Base-by-base conservation (phyloP, 2,888 invertebrate species). In the Leucoma salicis region DNA sequence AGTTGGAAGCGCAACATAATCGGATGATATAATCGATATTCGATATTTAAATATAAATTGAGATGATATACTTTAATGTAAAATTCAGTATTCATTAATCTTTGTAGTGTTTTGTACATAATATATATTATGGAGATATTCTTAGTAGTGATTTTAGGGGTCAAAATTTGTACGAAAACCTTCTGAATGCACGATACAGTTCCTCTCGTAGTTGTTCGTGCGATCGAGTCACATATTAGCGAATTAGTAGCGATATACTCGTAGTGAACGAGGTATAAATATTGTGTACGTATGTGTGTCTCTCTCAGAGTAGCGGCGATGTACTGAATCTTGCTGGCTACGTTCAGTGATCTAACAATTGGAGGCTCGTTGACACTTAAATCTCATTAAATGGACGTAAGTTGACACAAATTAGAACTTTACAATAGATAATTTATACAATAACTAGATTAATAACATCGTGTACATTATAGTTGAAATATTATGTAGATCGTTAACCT, bases 181-280 rank as follows among this genome's bases (percentile, higher is more conserved):
- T 74, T 77, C 78, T 70, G 70, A 76, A 82, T 79, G 89, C 89
- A 88, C 89, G 89, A 88, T 80, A 81, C 85, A 88, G 89, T 88
- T 89, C 89, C 89, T 88, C 78, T 82, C 59, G 78, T 85, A 87
- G 86, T 79, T 70, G 57, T 72, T 83, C 88, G 89, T 88, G 88
- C 85, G 80, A 66, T 76, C 67, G 78, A 81, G 72, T 78, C 82
- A 74, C 78, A 77, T 51, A 69, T 76, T 70, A 73, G 74, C 71
- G 73, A 72, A 66, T 49, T 66, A 63, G 63, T 77, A 74, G 66
- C 56, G 46, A 49, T 51, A 46, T 48, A 54, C 51, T 61, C 51
- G 53, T 63, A 56, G 60, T 53, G 48, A 56, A 41, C 60, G 49
- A 60, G 49, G 44, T 59, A 50, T 4, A 4, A 8, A 51, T 56